Percentiles rank a stretch among this genome's conserved stretches.
Conservation (phyloP, 2,797 vertebrate species). For the Neosalanx taihuensis region DNA sequence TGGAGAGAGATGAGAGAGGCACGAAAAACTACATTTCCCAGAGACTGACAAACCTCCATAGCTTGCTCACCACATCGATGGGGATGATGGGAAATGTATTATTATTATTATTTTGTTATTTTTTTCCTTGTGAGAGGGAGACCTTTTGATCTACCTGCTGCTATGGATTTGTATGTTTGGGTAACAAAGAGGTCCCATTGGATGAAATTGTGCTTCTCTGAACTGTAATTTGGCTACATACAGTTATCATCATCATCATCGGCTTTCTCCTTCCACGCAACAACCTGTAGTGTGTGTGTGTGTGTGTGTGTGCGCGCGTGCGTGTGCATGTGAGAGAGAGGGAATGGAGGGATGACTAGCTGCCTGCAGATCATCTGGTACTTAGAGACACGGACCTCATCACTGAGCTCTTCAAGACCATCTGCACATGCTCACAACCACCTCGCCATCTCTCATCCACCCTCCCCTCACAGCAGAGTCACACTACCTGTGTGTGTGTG, state of each 20-base stretch:
- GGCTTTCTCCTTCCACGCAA: slow-evolving; percentile 61
- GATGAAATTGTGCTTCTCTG: slow-evolving; percentile 59
- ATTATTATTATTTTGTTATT: slow-evolving; percentile 10
- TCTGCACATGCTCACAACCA: slow-evolving; percentile 53
- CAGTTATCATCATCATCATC: slow-evolving; percentile 55
- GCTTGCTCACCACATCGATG: slow-evolving; percentile 63
- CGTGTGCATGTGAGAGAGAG: slow-evolving; percentile 36
- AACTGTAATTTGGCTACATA: slow-evolving; percentile 61
- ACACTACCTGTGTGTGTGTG: slow-evolving; percentile 65
- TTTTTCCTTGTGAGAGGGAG: slow-evolving; percentile 48
- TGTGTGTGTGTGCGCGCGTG: not conserved
- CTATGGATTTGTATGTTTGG: slow-evolving; percentile 73
- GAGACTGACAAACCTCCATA: slow-evolving; percentile 69
- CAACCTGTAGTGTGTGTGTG: slow-evolving; percentile 49
- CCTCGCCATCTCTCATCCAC: slow-evolving; percentile 46
- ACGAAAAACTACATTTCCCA: slow-evolving; percentile 63
- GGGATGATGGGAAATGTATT: slow-evolving; percentile 56
- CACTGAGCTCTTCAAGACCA: slow-evolving; percentile 72
- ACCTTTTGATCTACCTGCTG: slow-evolving; percentile 76
- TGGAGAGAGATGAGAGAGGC: slow-evolving; percentile 33
- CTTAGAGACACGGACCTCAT: slow-evolving; percentile 75
- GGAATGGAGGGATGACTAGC: slow-evolving; percentile 58
- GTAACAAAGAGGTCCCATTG: slow-evolving; percentile 49
- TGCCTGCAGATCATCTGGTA: slow-evolving; percentile 63
- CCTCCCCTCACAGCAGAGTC: slow-evolving; percentile 59